Evolutionary conservation across 2,888 invertebrate species (phyloP), one percentile per base, ranked within the genome.

Genomic region (Mesoligia furuncula): DNA sequence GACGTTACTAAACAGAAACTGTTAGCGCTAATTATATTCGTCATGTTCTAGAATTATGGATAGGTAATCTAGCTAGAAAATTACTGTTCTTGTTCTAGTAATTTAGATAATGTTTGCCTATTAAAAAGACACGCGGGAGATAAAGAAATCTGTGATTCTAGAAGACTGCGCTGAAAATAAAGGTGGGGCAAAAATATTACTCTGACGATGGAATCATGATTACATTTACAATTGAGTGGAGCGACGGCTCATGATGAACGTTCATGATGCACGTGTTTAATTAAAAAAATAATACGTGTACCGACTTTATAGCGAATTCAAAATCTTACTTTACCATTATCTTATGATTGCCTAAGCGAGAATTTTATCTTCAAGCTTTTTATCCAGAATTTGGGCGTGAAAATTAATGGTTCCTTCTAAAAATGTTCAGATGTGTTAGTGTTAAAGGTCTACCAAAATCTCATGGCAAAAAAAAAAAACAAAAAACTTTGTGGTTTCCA

Each of bases 141-240:
- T 67, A 73, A 75, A 73, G 51, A 69, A 73, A 85, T 79, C 84
- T 85, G 86, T 86, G 86, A 85, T 84, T 74, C 45, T 84, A 80
- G 79, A 83, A 85, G 80, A 85, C 80, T 83, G 85, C 69, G 68
- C 64, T 64, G 73, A 67, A 68, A 72, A 65, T 65, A 62, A 69
- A 81, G 57, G 67, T 68, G 51, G 57, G 77, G 31, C 71, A 77
- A 61, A 42, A 66, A 36, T 59, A 66, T 72, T 69, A 65, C 36
- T 77, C 65, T 54, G 77, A 61, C 36, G 42, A 62, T 66, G 76
- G 59, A 77, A 65, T 71, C 62, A 61, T 66, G 48, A 36, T 81
- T 59, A 36, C n/a, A 31, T 67, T 72, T 51, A 62, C 27, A 70
- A 62, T 57, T 39, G 31, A 61, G 64, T 31, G 7, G 39, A 61